Evolutionary conservation across 2,888 invertebrate species (phyloP), one percentile per base, ranked within the genome.

Genomic region (Fragum sueziense): DNA sequence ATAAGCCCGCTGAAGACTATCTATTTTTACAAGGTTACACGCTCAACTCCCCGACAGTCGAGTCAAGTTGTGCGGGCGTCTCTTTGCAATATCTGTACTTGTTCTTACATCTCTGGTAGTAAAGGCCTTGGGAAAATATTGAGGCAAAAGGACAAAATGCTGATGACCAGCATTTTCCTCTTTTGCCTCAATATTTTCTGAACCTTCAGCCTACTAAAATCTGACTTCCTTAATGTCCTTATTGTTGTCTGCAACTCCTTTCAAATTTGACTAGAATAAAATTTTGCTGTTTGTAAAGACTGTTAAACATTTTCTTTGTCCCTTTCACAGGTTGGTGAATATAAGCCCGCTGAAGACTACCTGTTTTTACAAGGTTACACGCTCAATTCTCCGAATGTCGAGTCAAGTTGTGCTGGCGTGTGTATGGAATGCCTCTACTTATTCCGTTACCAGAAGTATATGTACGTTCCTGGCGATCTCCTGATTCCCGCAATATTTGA

Each of bases 361-460:
- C 75, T 86, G 27, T 76, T 71, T 34, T 52, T 86, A 2, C 76
- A 71, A n/a, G 73, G 71, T 2, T 71, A 72, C 33, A 52, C 47
- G 3, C 74, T 88, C 22, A 71, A 41, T 17, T 61, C 80, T 0
- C 20, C 52, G 9, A 57, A 72, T 9, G 75, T 86, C 27, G 62
- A 34, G 1, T 83, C 90, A 1, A 76, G 71, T 1, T 91, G 92
- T 75, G 74, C 87, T 9, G 79, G 74, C 1, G 79, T 86, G 2
- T 92, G 92, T 76, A 73, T 87, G n/a, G 88, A 90, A 59, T 92
- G 92, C 74, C 82, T 88, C 54, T 91, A 91, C 74, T 81, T 90
- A 84, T 89, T 89, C 78, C 79, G 87, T 14, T 80, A 86, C 69
- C 89, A 88, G 73, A 77, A 89, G 29, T 88, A 86, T 84, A 85